Base-by-base conservation (phyloP, 2,113 vertebrate species). In the Hiodon alosoides region DNA sequence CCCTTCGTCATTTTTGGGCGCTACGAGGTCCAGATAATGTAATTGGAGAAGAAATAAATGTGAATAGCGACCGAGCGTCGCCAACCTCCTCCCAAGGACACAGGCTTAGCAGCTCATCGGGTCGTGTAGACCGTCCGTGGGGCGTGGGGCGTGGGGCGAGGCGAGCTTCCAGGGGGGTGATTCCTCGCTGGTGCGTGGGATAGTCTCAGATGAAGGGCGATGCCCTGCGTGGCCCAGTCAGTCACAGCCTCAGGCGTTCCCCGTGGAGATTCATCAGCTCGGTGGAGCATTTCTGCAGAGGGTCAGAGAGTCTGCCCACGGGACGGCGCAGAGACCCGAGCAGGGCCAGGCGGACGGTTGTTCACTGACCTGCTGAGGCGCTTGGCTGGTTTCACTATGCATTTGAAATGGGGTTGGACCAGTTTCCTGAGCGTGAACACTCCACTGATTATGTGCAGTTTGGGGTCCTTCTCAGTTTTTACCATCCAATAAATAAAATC, bases 191-290 rank as follows among this genome's bases (percentile, higher is more conserved):
- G 53, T 9, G 62, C 55, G n/a, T 75, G 62, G 79, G 73, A 54
- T 77, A 78, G 58, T 70, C 51, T 60, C 66, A 16, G 17, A 55
- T 60, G 64, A 1, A 70, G 51, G 48, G 17, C 62, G 52, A 48
- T 31, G 68, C 46, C 51, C 5, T 77, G 75, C 62, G 60, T 52
- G 53, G 74, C 77, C 78, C 81, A 80, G 85, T 86, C 82, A 79
- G 80, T 86, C 81, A 78, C 67, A 79, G 76, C 80, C 67, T 83
- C 78, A 47, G 53, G 13, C 46, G 67, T 65, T 77, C 76, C 69
- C 47, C 69, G 9, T 7, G 51, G 16, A 13, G 17, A 31, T 31
- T 31, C 31, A 31, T 31, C 31, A 2, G 31, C 31, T 31, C 31
- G 75, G 5, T 16, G 3, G 62, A 10, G 9, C 5, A 51, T 73